A percentile compares a stretch with the other conserved stretches of the same genome.
Evolutionary conservation across 2,797 vertebrate species (phyloP).

Genomic region (Moxostoma hubbsi): DNA sequence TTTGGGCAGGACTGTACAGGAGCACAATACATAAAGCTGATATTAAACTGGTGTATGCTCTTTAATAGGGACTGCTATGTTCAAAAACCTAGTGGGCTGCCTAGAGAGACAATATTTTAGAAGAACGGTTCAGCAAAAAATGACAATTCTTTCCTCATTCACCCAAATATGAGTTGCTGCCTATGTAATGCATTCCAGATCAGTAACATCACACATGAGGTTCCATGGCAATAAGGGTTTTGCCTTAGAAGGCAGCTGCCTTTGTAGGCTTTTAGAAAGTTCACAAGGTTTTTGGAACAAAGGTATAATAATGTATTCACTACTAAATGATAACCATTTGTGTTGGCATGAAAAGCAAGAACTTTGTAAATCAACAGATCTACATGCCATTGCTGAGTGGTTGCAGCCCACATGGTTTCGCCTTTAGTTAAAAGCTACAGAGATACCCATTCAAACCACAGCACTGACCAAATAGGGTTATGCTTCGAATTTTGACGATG

Average conservation of each 20-base stretch:
- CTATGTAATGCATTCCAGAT: too few relatives aligned
- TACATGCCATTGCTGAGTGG: slow-evolving; percentile 11
- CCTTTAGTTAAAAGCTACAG: slow-evolving; percentile 29
- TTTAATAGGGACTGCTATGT: background rate
- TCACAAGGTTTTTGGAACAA: too few relatives aligned
- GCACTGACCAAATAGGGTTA: background rate
- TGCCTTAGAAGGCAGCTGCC: too few relatives aligned
- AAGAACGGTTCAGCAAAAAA: too few relatives aligned
- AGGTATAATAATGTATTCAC: background rate
- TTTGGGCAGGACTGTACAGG: slow-evolving; percentile 77
- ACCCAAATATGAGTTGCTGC: too few relatives aligned
- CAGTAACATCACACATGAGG: too few relatives aligned
- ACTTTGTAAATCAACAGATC: slow-evolving; percentile 23
- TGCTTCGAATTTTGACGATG: background rate
- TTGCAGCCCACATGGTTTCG: slow-evolving; percentile 26
- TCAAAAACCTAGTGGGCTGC: too few relatives aligned
- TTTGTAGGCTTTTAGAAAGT: too few relatives aligned
- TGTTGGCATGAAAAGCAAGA: slow-evolving; percentile 62
- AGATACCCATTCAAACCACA: slow-evolving; percentile 35
- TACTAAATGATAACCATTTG: slow-evolving; percentile 65
- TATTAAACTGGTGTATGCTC: background rate
- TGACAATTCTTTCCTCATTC: too few relatives aligned
- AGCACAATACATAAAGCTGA: background rate
- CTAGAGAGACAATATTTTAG: too few relatives aligned
- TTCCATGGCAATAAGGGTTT: too few relatives aligned